Evolutionary conservation across 30 jellyfish, hydroid and myxozoan species (phyloP), one percentile per base, ranked within the genome.

Genomic region (Pseudorhiza aurosa): DNA sequence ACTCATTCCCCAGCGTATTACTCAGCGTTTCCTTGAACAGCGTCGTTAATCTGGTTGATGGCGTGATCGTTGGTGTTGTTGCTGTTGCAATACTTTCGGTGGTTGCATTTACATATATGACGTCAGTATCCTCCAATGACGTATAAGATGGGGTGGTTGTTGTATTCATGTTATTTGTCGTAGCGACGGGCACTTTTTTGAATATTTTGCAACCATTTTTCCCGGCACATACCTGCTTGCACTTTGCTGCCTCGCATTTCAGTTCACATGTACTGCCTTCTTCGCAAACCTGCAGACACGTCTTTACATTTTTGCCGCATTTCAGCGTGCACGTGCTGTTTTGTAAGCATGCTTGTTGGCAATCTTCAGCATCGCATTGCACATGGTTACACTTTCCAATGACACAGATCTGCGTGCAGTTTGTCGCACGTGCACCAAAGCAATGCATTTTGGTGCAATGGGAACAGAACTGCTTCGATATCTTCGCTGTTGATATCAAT

Each of bases 341-440:
- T 43, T 84, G 95, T 17, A 95, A 72, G 85, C 98, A 91, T 10
- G 90, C 90, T 43, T 91, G 98, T 60, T 91, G 86, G 70, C 98
- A 91, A 27, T 77, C 90, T 37, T 72, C 58, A 15, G 96, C 82
- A 59, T 91, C 82, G 64, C 98, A 91, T 18, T 39, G 72, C 45
- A 91, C 49, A 44, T 65, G 76, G 26, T 62, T 60, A 44, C 98
- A 91, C 12, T 30, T 35, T 15, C 95, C 95, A 12, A 45, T 67
- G 18, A 87, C 95, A 43, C 98, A 91, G 9, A 69, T 71, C 42
- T 91, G 98, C 22, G 98, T 91, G 68, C 98, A 91, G 64, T 91
- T 91, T 24, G 46, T 39, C 2, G 98, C 83, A 35, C 55, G 71
- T 15, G 59, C 68, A 14, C 95, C 95, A 37, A 82, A 31, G 59